Evolutionary conservation across 2,797 vertebrate species (phyloP).

Genomic region (Ficedula albicollis): DNA sequence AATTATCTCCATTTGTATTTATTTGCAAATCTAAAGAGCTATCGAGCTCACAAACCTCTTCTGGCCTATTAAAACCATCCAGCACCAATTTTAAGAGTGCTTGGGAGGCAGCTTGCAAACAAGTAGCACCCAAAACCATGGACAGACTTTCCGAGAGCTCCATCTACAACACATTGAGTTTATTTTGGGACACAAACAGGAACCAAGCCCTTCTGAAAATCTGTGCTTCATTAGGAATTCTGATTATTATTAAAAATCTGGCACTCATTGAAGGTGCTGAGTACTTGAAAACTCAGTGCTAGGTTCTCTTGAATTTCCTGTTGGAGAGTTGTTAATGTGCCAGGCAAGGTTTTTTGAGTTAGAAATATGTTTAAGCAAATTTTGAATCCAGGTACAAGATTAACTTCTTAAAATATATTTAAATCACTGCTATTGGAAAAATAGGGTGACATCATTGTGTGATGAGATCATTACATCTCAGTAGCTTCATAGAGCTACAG

Average conservation of each 20-base stretch:
- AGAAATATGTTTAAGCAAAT: neutral
- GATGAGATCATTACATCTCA: neutral
- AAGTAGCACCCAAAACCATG: slow-evolving; percentile 19
- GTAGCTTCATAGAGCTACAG: neutral
- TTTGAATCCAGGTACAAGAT: neutral
- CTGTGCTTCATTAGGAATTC: slow-evolving; percentile 28
- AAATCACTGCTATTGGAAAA: neutral
- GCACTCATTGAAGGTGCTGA: neutral
- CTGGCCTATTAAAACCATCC: slow-evolving; percentile 23
- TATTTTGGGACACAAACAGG: slow-evolving; percentile 16
- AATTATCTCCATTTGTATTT: slow-evolving; percentile 49
- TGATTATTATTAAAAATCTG: slow-evolving; percentile 42
- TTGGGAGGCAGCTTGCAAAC: neutral
- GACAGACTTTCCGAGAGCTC: neutral
- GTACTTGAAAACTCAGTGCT: slow-evolving; percentile 27
- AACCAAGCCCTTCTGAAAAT: slow-evolving; percentile 9
- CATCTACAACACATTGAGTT: neutral
- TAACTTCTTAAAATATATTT: neutral
- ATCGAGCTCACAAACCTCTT: neutral
- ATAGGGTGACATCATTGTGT: fast-evolving
- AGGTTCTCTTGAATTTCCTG: slow-evolving; percentile 16
- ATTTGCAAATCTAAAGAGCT: slow-evolving; percentile 38
- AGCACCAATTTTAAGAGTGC: slow-evolving; percentile 15
- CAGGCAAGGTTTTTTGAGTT: neutral
- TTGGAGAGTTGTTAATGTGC: neutral